phyloP scores from a whole-genome alignment of 1,140 invertebrate species.

The Lasaia peninsularis region DNA sequence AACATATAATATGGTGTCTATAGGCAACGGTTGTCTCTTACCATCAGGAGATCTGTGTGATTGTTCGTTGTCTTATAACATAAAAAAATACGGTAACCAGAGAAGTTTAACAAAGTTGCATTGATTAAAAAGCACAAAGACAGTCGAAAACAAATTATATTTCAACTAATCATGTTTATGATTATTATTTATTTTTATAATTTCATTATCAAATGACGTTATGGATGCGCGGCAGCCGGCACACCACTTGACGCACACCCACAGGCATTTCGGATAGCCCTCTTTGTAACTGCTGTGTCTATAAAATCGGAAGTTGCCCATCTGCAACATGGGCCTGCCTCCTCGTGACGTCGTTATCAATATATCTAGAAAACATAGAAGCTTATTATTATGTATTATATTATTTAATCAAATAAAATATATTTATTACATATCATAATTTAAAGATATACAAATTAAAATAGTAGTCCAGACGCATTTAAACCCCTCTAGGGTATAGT shows the following conservation, averaged over 20 bases:
- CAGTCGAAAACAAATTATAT: not conserved
- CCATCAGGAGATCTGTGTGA: too few relatives aligned
- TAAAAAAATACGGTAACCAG: too few relatives aligned
- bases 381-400: not conserved
- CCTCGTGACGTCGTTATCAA: slow-evolving; percentile 27
- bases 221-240: slow-evolving; percentile 34
- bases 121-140: too few relatives aligned
- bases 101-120: too few relatives aligned
- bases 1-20: too few relatives aligned
- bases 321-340: slow-evolving; percentile 33
- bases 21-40: too few relatives aligned
- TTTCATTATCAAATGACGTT: slow-evolving; percentile 28
- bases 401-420: too few relatives aligned
- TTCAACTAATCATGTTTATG: slow-evolving; percentile 18
- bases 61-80: too few relatives aligned
- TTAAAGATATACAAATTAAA: too few relatives aligned
- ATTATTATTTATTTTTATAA: slow-evolving; percentile 31
- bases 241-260: slow-evolving; percentile 39
- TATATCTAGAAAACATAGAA: slow-evolving; percentile 27
- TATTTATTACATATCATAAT: too few relatives aligned
- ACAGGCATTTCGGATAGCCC: slow-evolving; percentile 29
- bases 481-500: too few relatives aligned
- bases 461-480: too few relatives aligned
- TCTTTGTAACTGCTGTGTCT: slow-evolving; percentile 37
- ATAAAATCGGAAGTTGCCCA: slow-evolving; percentile 35